phyloP scores from a whole-genome alignment of 2,113 vertebrate genomes.

The Chaetops frenatus region DNA sequence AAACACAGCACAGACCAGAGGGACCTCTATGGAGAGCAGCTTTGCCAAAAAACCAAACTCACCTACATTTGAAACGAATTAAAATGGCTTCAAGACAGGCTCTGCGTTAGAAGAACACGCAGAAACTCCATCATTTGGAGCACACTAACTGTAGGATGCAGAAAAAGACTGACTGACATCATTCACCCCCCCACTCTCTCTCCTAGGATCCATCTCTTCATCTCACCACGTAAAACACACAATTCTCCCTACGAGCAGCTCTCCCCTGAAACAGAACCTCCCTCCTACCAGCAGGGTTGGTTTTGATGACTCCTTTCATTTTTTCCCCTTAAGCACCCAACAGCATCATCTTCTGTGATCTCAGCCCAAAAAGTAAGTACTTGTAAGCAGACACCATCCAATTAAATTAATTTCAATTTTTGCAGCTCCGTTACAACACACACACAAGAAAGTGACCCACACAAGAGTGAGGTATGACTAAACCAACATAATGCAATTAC shows the following conservation, averaged over 20 bases:
- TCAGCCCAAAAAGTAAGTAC: not conserved
- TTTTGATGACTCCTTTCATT: slow-evolving; percentile 14
- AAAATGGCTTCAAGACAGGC: not conserved
- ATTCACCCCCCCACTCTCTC: not conserved
- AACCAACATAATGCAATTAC: not conserved
- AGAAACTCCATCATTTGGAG: not conserved
- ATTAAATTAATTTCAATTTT: not conserved
- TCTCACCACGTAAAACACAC: not conserved
- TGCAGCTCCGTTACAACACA: not conserved
- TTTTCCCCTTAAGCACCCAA: not conserved
- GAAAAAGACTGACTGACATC: slow-evolving; percentile 3
- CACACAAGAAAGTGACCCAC: not conserved
- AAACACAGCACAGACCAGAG: not conserved
- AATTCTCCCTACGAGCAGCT: not conserved
- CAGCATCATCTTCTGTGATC: not conserved
- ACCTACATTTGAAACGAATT: not conserved
- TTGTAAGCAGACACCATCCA: not conserved
- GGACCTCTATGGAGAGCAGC: not conserved
- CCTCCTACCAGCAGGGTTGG: slow-evolving; percentile 3
- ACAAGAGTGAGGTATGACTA: not conserved
- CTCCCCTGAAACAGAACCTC: not conserved
- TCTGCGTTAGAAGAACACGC: rapidly evolving
- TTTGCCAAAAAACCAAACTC: not conserved
- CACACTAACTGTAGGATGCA: not conserved
- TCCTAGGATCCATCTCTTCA: not conserved